These are phyloP conservation scores for Pomatorhinus ruficollis DNA, from an alignment of 2,113 vertebrate species.

Conservation along the genomic window DNA sequence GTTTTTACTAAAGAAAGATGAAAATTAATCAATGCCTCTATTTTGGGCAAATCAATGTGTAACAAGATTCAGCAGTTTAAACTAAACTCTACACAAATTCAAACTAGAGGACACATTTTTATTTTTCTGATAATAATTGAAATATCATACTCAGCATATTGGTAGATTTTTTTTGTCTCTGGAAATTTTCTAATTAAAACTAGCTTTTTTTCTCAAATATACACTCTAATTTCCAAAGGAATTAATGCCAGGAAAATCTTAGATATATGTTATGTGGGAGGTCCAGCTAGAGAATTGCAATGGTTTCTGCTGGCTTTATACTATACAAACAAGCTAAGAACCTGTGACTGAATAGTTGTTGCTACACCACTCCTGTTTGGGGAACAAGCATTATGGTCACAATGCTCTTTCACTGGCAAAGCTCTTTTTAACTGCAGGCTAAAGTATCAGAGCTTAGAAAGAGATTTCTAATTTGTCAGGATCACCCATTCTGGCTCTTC, in stretches of 20 bases:
- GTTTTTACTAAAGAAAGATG: neutral
- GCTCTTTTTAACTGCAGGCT: constrained; percentile 42
- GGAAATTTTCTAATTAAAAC: neutral
- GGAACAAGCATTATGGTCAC: constrained; percentile 24
- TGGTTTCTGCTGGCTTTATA: constrained; percentile 43
- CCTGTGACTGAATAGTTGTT: constrained; percentile 47
- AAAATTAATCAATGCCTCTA: neutral
- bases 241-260: constrained; percentile 21
- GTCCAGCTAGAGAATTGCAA: constrained; percentile 43
- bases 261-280: constrained; percentile 36
- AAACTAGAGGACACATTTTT: neutral
- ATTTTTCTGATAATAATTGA: neutral
- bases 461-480: neutral
- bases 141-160: neutral
- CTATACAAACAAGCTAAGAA: constrained; percentile 60
- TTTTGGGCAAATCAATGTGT: neutral
- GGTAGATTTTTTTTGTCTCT: neutral
- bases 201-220: neutral
- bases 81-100: neutral
- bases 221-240: neutral
- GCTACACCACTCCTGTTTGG: constrained; percentile 21
- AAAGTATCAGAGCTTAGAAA: constrained; percentile 16
- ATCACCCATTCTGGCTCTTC: neutral
- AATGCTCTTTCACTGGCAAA: constrained; percentile 57
- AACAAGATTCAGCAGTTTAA: neutral